These are phyloP conservation scores for Nannospalax galili DNA, from an alignment of 2,113 vertebrate genomes.

Conservation along the genomic window DNA sequence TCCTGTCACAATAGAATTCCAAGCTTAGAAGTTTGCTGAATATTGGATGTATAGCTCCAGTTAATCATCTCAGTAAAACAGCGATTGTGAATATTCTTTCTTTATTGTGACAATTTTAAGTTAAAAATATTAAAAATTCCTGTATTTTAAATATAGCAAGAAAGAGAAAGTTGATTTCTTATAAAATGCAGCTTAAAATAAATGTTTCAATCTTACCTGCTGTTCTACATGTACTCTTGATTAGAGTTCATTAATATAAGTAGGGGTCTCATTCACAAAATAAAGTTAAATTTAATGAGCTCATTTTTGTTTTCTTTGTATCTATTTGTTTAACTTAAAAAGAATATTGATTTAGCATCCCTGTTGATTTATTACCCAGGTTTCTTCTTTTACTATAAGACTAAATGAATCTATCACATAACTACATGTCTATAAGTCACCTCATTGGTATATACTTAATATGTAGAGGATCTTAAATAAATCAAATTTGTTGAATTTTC, in stretches of 20 bases:
- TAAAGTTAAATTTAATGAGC: background rate
- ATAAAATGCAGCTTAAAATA: conserved; percentile 26
- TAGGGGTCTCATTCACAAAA: background rate
- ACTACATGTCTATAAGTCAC: background rate
- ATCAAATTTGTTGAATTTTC: background rate
- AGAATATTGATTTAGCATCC: no score
- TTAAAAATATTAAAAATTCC: background rate
- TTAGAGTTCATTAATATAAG: background rate
- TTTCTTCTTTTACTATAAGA: background rate
- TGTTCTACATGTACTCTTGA: background rate
- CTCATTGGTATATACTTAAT: background rate
- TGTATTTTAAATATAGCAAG: background rate
- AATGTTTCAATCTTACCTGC: background rate
- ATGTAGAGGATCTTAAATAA: background rate
- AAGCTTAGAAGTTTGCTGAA: background rate
- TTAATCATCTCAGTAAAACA: conserved; percentile 17
- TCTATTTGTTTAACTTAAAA: no score
- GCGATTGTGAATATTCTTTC: background rate
- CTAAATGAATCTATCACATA: background rate
- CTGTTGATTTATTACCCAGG: no score
- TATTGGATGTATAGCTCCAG: background rate
- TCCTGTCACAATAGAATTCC: background rate
- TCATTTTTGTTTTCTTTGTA: background rate
- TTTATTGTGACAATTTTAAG: background rate
- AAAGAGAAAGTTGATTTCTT: background rate